phyloP scores from a whole-genome alignment of 2,888 invertebrate species.

The Tillus elongatus region DNA sequence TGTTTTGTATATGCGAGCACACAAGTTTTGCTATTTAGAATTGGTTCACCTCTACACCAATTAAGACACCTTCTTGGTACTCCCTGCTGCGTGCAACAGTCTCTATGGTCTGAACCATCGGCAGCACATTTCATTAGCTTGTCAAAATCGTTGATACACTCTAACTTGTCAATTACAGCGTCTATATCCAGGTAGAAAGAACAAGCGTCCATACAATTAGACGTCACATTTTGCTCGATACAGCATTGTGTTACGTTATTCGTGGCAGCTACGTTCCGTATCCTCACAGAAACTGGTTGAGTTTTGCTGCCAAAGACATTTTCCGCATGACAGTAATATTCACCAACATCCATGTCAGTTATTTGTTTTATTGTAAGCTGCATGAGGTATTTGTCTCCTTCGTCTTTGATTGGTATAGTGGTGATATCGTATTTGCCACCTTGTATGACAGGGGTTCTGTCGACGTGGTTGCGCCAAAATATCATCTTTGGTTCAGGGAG shows the following conservation, averaged over 20 bases:
- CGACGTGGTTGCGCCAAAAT: slow-evolving; percentile 72
- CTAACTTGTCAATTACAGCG: slow-evolving; percentile 68
- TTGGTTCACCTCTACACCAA: slow-evolving; percentile 72
- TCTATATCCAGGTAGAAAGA: slow-evolving; percentile 76
- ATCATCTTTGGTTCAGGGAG: slow-evolving; percentile 72
- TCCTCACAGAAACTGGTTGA: slow-evolving; percentile 62
- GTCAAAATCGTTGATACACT: slow-evolving; percentile 74
- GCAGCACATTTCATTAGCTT: slow-evolving; percentile 82
- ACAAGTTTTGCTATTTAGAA: slow-evolving; percentile 54
- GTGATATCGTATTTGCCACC: slow-evolving; percentile 66
- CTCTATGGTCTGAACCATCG: slow-evolving; percentile 71
- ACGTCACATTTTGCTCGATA: slow-evolving; percentile 66
- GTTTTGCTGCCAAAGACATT: slow-evolving; percentile 70
- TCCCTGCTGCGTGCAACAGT: slow-evolving; percentile 71
- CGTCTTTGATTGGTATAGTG: slow-evolving; percentile 51
- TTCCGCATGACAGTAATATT: slow-evolving; percentile 78
- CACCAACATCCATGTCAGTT: slow-evolving; percentile 61
- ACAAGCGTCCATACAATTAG: slow-evolving; percentile 73
- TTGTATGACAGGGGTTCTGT: slow-evolving; percentile 65
- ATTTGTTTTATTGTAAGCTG: slow-evolving; percentile 64
- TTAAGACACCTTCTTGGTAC: slow-evolving; percentile 75
- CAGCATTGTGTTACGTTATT: slow-evolving; percentile 76
- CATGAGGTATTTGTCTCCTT: slow-evolving; percentile 64
- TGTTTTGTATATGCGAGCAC: slow-evolving; percentile 62
- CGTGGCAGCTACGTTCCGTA: slow-evolving; percentile 53